These are phyloP conservation scores for Dryococelus australis DNA, from an alignment of 2,888 invertebrate genomes.

Conservation along the genomic window DNA sequence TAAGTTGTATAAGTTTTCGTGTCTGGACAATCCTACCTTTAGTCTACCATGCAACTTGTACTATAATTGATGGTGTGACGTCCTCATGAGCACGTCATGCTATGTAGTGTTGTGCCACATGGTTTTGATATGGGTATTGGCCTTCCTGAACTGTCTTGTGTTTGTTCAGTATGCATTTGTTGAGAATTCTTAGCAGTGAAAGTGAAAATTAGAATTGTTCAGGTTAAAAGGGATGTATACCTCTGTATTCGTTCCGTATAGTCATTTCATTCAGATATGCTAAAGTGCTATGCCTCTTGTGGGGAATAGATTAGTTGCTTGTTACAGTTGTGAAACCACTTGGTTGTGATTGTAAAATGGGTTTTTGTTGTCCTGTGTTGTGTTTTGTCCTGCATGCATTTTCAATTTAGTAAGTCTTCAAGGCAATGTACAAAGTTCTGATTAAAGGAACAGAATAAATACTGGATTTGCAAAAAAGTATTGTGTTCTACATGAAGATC, in stretches of 20 bases:
- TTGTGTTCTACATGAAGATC: too few relatives aligned
- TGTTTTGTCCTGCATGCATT: background rate
- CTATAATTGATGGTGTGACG: background rate
- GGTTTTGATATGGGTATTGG: conserved; percentile 35
- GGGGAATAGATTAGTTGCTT: background rate
- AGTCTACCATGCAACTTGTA: background rate
- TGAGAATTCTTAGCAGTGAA: background rate
- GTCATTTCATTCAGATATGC: background rate
- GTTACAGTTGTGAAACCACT: background rate
- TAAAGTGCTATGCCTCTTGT: background rate
- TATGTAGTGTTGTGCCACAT: background rate
- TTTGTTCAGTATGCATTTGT: background rate
- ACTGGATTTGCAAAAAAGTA: too few relatives aligned
- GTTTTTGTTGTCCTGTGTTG: background rate
- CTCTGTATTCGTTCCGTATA: background rate
- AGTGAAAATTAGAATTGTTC: background rate
- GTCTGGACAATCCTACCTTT: background rate
- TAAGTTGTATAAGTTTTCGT: too few relatives aligned
- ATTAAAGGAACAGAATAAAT: too few relatives aligned
- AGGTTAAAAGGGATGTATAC: background rate
- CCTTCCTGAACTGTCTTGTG: conserved; percentile 41
- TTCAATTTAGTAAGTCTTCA: too few relatives aligned
- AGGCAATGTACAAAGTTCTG: too few relatives aligned
- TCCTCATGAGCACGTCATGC: background rate
- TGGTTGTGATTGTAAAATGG: background rate